Conservation (phyloP, 2,888 invertebrate genomes). For the Physocephala rufipes region DNA sequence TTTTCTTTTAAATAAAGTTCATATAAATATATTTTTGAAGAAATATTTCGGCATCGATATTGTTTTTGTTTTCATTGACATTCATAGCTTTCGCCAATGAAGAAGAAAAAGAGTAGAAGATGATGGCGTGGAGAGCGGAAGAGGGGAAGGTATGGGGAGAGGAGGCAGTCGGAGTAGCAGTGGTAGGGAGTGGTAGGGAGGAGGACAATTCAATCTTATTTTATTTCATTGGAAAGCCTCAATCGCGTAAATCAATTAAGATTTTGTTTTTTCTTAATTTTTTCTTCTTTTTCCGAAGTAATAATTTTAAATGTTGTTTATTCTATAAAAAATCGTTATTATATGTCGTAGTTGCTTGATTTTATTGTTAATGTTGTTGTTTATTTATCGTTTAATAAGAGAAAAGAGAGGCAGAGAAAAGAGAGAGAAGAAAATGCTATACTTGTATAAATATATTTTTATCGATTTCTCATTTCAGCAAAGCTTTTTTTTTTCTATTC, state of each 20-base stretch:
- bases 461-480: conserved; percentile 1
- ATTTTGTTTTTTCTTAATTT: not conserved
- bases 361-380: not conserved
- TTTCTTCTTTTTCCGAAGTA: not conserved
- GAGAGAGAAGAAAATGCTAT: not conserved
- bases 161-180: no score
- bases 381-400: conserved; percentile 7
- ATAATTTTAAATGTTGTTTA: conserved; percentile 13
- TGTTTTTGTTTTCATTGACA: no score
- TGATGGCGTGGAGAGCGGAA: no score
- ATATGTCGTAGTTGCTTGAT: not conserved
- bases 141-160: no score
- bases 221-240: not conserved
- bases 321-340: not conserved
- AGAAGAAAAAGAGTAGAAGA: no score
- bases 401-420: no score
- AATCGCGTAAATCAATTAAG: conserved; percentile 19
- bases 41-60: no score
- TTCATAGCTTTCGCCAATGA: no score
- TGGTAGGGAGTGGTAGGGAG: no score
- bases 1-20: no score
- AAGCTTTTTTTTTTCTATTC: not conserved
- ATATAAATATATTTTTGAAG: no score
- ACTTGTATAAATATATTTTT: not conserved
- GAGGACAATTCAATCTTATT: no score